Conservation (phyloP, 1,140 invertebrate genomes). For the Whitmania pigra region DNA sequence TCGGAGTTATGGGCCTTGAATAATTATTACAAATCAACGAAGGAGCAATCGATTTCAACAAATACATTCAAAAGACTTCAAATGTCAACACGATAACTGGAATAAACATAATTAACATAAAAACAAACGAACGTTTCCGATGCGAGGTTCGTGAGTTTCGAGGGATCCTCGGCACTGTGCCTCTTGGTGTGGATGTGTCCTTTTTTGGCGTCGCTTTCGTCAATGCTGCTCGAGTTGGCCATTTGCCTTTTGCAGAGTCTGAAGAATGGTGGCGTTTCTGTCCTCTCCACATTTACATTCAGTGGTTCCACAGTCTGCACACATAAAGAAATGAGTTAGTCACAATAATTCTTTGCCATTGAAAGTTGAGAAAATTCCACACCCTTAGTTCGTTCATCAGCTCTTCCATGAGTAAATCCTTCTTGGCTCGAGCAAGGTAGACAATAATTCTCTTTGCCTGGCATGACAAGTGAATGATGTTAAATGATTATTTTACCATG, state of each 20-base stretch:
- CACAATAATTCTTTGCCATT: no score
- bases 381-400: slow-evolving; percentile 76
- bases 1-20: no score
- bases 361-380: neutral
- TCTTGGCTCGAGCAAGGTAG: slow-evolving; percentile 74
- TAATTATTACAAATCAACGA: no score
- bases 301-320: slow-evolving; percentile 81
- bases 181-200: slow-evolving; percentile 91
- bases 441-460: slow-evolving; percentile 86
- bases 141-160: slow-evolving; percentile 10
- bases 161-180: slow-evolving; percentile 64
- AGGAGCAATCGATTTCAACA: no score
- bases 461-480: neutral
- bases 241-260: slow-evolving; percentile 47
- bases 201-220: slow-evolving; percentile 50
- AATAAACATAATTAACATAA: no score
- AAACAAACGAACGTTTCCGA: no score
- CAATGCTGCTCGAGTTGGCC: slow-evolving; percentile 30
- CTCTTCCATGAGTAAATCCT: slow-evolving; percentile 82
- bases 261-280: slow-evolving; percentile 93
- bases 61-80: no score
- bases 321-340: neutral
- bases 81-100: no score
- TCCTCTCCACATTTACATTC: slow-evolving; percentile 83
- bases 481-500: neutral